Conservation (phyloP, 2,888 invertebrate species). For the Drosophila paramelanica region DNA sequence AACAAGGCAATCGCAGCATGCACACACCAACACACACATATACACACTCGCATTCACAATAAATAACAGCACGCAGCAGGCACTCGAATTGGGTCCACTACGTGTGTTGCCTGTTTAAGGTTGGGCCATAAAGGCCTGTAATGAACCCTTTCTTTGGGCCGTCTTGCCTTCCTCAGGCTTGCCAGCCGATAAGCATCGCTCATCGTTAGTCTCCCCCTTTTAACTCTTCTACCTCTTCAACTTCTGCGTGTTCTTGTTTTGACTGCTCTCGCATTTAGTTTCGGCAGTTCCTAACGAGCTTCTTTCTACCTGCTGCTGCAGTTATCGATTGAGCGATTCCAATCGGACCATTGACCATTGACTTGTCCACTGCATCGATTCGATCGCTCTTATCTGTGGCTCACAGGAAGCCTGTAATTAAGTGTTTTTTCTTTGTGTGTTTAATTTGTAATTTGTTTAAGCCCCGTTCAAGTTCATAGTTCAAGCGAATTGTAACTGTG, state of each 20-base stretch:
- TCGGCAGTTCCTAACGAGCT: conserved; percentile 65
- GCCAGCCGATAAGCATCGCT: conserved; percentile 64
- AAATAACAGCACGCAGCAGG: conserved; percentile 73
- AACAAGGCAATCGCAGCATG: conserved; percentile 66
- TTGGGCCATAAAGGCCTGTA: conserved; percentile 61
- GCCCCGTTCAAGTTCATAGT: conserved; percentile 42
- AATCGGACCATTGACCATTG: conserved; percentile 55
- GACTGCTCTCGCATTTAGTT: conserved; percentile 61
- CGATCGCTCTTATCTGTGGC: conserved; percentile 30
- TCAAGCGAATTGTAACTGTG: conserved; percentile 30
- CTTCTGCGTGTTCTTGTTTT: conserved; percentile 47
- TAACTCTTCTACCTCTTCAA: conserved; percentile 17
- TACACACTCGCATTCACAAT: conserved; percentile 40
- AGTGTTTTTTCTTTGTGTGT: conserved; percentile 48
- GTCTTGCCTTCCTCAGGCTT: conserved; percentile 23
- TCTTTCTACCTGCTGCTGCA: conserved; percentile 45
- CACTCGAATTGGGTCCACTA: conserved; percentile 41
- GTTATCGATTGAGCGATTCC: conserved; percentile 73
- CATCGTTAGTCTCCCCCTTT: conserved; percentile 67
- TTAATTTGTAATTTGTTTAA: conserved; percentile 50
- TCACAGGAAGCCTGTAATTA: conserved; percentile 72
- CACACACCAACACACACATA: conserved; percentile 20
- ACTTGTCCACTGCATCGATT: conserved; percentile 19
- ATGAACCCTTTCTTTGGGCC: conserved; percentile 69
- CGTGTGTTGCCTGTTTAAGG: conserved; percentile 58